Evolutionary conservation across 1,140 invertebrate genomes (phyloP), one percentile per base, ranked within the genome.

Genomic region (Sminthurinus signatus): DNA sequence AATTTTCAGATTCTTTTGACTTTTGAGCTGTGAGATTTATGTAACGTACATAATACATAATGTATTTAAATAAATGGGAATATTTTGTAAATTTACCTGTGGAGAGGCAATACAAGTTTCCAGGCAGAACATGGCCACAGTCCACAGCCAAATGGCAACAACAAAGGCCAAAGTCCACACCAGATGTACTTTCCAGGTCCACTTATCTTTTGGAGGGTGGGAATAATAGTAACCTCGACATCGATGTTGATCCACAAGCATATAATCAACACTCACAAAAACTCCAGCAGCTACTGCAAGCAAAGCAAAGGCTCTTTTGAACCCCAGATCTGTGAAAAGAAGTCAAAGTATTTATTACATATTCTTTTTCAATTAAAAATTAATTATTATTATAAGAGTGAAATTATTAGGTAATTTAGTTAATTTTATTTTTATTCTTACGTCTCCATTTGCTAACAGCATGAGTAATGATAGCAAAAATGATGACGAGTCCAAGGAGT

Each of bases 221-320:
- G 65, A 48, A 75, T 75, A 73, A 77, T 76, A 62, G 25, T 60
- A 21, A 51, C 83, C 83, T 54, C 81, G 76, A 68, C 83, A 84
- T 39, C 80, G 77, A 73, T 83, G 83, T 70, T 83, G 79, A 72
- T 84, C 81, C 67, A 82, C 83, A 21, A 84, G 74, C 29, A 80
- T 81, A 69, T 83, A 84, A 73, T 83, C 82, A 12, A 83, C 81
- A 67, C 81, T 79, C 62, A 84, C 81, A 73, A 84, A 84, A 8
- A 83, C 70, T 15, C 68, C 68, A 21, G 50, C 64, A 56, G 60
- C 57, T 14, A 70, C 48, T 28, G 68, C 27, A 3, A 59, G 23
- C 21, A 70, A 36, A 19, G 64, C 55, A 36, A 63, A 70, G 27
- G 68, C 29, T 48, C 68, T 54, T 48, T 58, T 59, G 32, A 66